Percentiles rank a stretch among this genome's conserved stretches.
phyloP scores from a whole-genome alignment of 35 echinoderm and acorn worm species.

The Holothuria glaberrima region DNA sequence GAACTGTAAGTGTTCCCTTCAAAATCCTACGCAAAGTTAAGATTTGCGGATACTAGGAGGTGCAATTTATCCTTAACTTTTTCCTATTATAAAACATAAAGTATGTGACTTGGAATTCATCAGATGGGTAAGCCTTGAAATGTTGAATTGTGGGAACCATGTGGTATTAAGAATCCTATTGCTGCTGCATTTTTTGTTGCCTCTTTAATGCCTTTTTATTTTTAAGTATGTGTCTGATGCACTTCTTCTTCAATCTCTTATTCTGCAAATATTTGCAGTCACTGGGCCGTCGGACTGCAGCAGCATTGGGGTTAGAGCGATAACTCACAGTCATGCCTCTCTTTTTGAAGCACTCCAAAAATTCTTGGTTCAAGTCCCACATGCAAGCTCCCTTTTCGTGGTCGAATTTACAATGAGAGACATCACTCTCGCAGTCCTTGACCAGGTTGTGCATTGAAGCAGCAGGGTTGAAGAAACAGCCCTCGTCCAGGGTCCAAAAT shows the following conservation, averaged over 20 bases:
- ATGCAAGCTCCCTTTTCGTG: not conserved
- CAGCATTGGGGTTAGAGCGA: not conserved
- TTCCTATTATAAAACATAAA: too few relatives aligned
- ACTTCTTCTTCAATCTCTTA: constrained; percentile 43
- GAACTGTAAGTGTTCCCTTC: too few relatives aligned
- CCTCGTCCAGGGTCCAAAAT: constrained; percentile 5
- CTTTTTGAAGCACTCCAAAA: constrained; percentile 10
- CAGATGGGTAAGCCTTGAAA: too few relatives aligned
- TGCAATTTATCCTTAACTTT: too few relatives aligned
- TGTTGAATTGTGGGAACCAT: too few relatives aligned
- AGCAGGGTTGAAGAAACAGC: constrained; percentile 45
- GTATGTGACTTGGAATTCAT: too few relatives aligned
- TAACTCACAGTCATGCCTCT: constrained; percentile 3
- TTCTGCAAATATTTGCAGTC: constrained; percentile 53
- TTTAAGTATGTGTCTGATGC: constrained; percentile 7
- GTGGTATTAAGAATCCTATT: too few relatives aligned
- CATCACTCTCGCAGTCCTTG: constrained; percentile 38
- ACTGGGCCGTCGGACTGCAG: constrained; percentile 26
- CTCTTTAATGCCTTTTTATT: not conserved
- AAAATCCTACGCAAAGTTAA: too few relatives aligned
- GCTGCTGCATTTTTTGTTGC: too few relatives aligned
- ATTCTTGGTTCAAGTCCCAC: constrained; percentile 28
- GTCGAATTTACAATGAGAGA: not conserved
- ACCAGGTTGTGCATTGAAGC: constrained; percentile 26
- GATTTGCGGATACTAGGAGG: too few relatives aligned